Conservation (phyloP, 2,113 vertebrate species). For the Illadopsis cleaveri region DNA sequence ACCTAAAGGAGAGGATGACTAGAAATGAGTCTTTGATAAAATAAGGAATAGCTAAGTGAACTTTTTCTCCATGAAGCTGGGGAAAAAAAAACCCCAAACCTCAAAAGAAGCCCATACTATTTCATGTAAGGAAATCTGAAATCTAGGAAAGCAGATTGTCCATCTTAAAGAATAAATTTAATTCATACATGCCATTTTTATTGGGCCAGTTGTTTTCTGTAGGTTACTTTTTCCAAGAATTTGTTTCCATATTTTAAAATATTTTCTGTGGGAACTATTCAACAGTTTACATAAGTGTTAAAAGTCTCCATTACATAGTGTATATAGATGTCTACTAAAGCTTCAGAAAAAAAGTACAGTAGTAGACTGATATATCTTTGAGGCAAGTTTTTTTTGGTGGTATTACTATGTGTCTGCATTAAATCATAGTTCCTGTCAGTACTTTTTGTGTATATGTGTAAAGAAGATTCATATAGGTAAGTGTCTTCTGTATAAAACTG, state of each 20-base stretch:
- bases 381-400: neutral
- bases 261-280: neutral
- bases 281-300: neutral
- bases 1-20: neutral
- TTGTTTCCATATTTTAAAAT: neutral
- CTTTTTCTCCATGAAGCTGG: neutral
- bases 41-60: neutral
- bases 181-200: neutral
- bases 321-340: neutral
- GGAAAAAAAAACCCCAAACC: too few relatives aligned
- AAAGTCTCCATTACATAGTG: neutral
- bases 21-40: neutral
- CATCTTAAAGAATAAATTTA: neutral
- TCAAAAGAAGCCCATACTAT: neutral
- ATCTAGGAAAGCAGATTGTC: neutral
- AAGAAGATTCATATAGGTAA: neutral
- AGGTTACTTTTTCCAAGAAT: neutral
- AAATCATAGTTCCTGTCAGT: neutral
- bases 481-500: neutral
- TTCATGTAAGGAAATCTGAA: neutral
- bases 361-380: neutral
- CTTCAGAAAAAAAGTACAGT: neutral
- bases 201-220: neutral
- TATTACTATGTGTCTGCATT: neutral
- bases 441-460: neutral